A percentile compares a stretch with the other conserved stretches of the same genome.
Evolutionary conservation across 2,888 invertebrate genomes (phyloP).

Genomic region (Trichopria drosophilae): DNA sequence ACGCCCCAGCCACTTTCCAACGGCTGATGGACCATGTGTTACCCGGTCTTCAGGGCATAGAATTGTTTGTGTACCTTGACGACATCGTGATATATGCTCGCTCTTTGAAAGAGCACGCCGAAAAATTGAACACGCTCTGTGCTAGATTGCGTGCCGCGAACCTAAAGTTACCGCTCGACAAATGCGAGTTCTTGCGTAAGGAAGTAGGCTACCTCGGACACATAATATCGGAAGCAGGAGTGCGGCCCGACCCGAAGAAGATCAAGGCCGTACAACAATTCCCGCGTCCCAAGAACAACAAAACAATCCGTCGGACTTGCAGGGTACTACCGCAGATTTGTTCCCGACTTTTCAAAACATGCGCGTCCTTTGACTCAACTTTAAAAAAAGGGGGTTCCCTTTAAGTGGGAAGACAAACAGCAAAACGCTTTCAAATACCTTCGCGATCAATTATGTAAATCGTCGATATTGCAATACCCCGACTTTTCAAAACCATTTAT

Average conservation of each 20-base stretch:
- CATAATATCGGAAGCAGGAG: too few species aligned
- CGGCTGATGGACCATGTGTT: conserved; percentile 45
- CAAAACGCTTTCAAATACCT: conserved; percentile 13
- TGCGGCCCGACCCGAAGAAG: too few species aligned
- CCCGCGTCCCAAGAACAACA: conserved; percentile 33
- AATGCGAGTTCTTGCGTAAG: too few species aligned
- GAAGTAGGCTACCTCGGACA: too few species aligned
- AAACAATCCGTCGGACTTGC: conserved; percentile 32
- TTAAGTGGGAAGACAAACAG: too few species aligned
- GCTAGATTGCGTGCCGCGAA: too few species aligned
- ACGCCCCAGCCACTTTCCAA: conserved; percentile 45
- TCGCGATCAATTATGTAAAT: conserved; percentile 13
- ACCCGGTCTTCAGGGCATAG: conserved; percentile 34
- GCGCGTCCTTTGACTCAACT: conserved; percentile 26
- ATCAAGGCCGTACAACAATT: conserved; percentile 33
- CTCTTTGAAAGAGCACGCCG: too few species aligned
- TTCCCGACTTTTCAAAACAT: conserved; percentile 29
- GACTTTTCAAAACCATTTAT: conserved; percentile 25
- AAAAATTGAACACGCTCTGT: too few species aligned
- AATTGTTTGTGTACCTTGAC: too few species aligned
- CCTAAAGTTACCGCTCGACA: too few species aligned
- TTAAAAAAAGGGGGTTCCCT: conserved; percentile 16
- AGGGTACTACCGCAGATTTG: too few species aligned
- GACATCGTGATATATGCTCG: too few species aligned
- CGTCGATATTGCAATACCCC: conserved; percentile 28